Percentiles rank a stretch among this genome's conserved stretches.
Conservation (phyloP, 2,113 vertebrate genomes). For the Neofelis nebulosa region DNA sequence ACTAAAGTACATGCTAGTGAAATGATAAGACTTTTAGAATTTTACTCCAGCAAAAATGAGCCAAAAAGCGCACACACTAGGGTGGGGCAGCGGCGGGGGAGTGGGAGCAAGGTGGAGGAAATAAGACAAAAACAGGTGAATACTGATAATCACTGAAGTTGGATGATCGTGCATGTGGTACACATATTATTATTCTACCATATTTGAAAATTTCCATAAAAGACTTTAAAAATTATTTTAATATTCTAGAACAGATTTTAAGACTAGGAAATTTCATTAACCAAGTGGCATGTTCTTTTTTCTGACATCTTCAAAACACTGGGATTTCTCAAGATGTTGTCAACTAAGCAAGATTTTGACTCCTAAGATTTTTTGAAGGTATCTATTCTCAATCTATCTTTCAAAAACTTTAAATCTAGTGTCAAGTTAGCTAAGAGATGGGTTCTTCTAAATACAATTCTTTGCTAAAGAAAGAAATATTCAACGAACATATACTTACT, state of each 20-base stretch:
- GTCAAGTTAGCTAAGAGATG: constrained; percentile 12
- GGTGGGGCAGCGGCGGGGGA: no score
- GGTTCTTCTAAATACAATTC: constrained; percentile 22
- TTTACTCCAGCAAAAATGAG: constrained; percentile 9
- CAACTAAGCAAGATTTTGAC: constrained; percentile 6
- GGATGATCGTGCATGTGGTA: background rate
- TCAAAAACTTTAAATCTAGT: constrained; percentile 1
- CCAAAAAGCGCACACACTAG: background rate
- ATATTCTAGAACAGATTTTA: constrained; percentile 12
- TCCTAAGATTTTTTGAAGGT: background rate
- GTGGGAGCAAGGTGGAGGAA: rapidly evolving
- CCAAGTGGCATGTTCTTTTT: background rate
- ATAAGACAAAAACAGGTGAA: background rate
- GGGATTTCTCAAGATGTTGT: background rate
- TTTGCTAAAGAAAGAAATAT: background rate
- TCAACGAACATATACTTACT: constrained; percentile 84
- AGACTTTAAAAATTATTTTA: constrained; percentile 8
- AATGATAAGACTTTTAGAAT: background rate
- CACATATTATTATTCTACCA: background rate
- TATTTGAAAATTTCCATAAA: constrained; percentile 13
- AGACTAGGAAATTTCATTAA: constrained; percentile 36
- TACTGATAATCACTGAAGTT: background rate
- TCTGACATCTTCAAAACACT: constrained; percentile 27
- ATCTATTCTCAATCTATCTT: background rate
- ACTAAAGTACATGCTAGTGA: background rate